Evolutionary conservation across 92 coral and sea anemone species (phyloP).

Genomic region (Micromussa lordhowensis): DNA sequence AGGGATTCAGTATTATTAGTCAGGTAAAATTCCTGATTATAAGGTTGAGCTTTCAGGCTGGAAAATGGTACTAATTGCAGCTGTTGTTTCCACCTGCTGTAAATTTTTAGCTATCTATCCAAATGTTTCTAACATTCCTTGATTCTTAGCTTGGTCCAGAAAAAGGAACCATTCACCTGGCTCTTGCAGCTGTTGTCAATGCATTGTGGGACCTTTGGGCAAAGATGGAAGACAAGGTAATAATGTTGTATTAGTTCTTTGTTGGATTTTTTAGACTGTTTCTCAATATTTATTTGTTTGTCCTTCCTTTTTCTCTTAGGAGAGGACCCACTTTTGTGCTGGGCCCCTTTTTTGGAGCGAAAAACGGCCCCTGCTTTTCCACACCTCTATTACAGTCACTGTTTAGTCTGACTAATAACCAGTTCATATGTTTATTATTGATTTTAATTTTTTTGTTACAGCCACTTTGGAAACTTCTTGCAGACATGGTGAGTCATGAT

Average conservation of each 20-base stretch:
- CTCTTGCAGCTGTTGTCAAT: constrained; percentile 91
- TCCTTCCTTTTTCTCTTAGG: not conserved
- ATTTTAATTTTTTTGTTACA: constrained; percentile 8
- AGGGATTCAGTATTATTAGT: no score
- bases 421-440: no score
- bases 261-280: not conserved
- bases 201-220: constrained; percentile 99
- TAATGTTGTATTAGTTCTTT: not conserved
- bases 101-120: not conserved
- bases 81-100: not conserved
- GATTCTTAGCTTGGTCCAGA: constrained; percentile 92
- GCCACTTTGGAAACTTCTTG: constrained; percentile 98
- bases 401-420: no score
- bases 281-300: not conserved
- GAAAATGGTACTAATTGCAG: not conserved
- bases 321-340: not conserved
- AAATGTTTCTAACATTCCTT: not conserved
- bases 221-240: constrained; percentile 91
- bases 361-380: no score
- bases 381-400: no score
- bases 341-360: no score
- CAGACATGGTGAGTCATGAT: constrained; percentile 91
- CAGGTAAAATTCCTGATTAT: no score
- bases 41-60: no score
- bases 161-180: constrained; percentile 92